Conservation (phyloP, 2,113 vertebrate genomes). For the Sturnira hondurensis region DNA sequence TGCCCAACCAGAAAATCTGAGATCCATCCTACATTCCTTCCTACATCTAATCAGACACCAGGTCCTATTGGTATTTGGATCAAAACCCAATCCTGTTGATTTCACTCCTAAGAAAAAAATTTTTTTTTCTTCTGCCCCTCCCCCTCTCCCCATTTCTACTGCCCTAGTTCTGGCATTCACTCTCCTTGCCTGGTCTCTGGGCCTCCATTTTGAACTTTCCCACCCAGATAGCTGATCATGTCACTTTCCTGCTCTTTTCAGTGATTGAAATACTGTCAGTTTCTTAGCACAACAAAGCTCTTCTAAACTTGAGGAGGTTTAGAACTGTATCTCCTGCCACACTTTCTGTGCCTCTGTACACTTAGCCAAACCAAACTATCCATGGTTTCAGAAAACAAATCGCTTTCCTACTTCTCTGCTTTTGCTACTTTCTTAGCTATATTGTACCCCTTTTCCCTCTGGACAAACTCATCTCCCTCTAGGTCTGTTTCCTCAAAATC, state of each 20-base stretch:
- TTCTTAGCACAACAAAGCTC: conserved; percentile 21
- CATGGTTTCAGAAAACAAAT: conserved; percentile 2
- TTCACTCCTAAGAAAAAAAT: not conserved
- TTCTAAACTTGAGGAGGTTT: conserved; percentile 2
- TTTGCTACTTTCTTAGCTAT: not conserved
- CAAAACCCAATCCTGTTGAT: not conserved
- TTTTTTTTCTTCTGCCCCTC: not conserved
- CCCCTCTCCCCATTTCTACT: not conserved
- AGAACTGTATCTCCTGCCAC: not conserved
- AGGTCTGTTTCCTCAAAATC: not conserved
- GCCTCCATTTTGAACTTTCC: not conserved
- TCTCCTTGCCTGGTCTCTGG: not conserved
- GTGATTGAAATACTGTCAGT: not conserved
- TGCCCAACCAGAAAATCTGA: not conserved
- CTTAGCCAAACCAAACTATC: conserved; percentile 14
- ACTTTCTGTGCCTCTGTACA: not conserved
- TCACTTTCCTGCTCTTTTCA: not conserved
- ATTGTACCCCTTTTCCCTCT: not conserved
- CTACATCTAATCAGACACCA: not conserved
- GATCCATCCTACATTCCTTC: not conserved
- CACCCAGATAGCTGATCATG: not conserved
- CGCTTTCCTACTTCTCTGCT: not conserved
- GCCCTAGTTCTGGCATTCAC: not conserved
- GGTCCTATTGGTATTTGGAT: not conserved
- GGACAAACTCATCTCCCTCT: not conserved